Evolutionary conservation across 2,888 invertebrate genomes (phyloP), one percentile per base, ranked within the genome.

Genomic region (Agapostemon virescens): DNA sequence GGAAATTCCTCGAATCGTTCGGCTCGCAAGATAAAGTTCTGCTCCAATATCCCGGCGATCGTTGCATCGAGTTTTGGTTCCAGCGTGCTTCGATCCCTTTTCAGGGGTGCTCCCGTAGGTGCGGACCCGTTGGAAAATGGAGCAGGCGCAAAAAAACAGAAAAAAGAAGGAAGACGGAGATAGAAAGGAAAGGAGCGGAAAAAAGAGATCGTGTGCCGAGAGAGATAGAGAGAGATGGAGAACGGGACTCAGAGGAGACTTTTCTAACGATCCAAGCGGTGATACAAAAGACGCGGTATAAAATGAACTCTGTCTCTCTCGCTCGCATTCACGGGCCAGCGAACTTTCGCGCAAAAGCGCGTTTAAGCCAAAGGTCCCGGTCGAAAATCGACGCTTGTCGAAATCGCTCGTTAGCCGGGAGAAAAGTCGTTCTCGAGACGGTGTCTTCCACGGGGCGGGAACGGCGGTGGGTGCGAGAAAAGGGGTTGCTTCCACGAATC

Each of bases 401-500:
- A 82, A 85, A 85, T 85, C 82, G 87, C 87, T 87, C 86, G 86
- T 87, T 86, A 86, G 82, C 72, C 73, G 55, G 71, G 61, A 76
- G 77, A 63, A 74, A 82, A 82, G 79, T 82, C 85, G 84, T 85
- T 87, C 33, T 38, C 69, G 64, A 30, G 74, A 66, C 69, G 72
- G 79, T 82, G 79, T 84, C 75, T 72, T 73, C 55, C 79, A 70
- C 75, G 75, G 64, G n/a, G 38, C 52, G 36, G 73, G 9, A 33
- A 30, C 17, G 30, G 20, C 0, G 61, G 17, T n/a, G n/a, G n/a
- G n/a, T n/a, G n/a, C 33, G 30, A 7, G 61, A 33, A 61, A 61
- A 61, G 61, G 23, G 77, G 71, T 52, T 64, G n/a, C n/a, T n/a
- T 49, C 49, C n/a, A 49, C 49, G 40, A 52, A 52, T 85, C 69